phyloP scores from a whole-genome alignment of 2,797 vertebrate genomes.

The Pseudochromis fuscus region DNA sequence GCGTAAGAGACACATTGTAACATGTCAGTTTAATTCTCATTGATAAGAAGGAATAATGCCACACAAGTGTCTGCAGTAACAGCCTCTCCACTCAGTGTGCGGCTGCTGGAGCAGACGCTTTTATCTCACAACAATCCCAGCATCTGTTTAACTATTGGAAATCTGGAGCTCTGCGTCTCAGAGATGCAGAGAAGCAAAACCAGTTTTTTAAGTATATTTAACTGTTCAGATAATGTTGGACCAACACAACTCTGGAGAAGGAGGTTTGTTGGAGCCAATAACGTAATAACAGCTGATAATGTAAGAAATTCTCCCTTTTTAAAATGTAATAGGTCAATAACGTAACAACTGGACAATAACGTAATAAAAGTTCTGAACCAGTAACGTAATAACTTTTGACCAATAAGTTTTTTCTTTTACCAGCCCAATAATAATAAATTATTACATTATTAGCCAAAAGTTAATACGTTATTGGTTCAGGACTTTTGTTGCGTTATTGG shows the following conservation, averaged over 20 bases:
- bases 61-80: constrained; percentile 46
- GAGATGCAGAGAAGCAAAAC: constrained; percentile 4
- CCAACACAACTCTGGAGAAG: not conserved
- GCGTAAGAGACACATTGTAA: constrained; percentile 2
- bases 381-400: no score
- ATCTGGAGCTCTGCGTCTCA: constrained; percentile 21
- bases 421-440: no score
- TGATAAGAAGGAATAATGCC: constrained; percentile 37
- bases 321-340: no score
- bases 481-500: no score
- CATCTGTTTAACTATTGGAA: constrained; percentile 72
- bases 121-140: constrained; percentile 66
- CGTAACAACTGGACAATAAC: no score
- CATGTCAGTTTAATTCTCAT: constrained; percentile 30
- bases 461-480: no score
- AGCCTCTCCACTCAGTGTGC: constrained; percentile 54
- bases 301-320: no score
- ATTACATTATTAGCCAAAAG: no score
- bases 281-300: no score
- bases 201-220: constrained; percentile 19
- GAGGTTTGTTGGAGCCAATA: no score
- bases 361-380: no score
- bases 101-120: constrained; percentile 61
- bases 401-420: no score
- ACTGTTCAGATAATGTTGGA: not conserved